Conservation (phyloP, 2,113 vertebrate species). For the Hystrix brachyura region DNA sequence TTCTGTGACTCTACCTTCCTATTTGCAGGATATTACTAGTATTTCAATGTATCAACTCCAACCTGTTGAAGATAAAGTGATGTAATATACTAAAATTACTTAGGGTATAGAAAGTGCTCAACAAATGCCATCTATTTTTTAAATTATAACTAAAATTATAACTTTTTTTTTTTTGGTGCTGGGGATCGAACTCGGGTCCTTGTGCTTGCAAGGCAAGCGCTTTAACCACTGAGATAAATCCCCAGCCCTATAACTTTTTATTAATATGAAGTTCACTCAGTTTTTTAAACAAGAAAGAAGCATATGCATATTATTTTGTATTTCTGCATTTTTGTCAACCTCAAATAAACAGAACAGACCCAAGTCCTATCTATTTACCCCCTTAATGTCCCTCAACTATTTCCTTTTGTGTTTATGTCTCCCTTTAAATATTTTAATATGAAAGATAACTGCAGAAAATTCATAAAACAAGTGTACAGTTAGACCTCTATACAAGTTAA, state of each 20-base stretch:
- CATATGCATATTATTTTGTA: neutral
- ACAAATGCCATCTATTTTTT: neutral
- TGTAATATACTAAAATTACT: constrained; percentile 4
- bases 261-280: neutral
- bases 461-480: neutral
- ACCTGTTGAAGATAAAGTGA: constrained; percentile 38
- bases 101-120: constrained; percentile 1
- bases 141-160: constrained; percentile 11
- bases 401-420: neutral
- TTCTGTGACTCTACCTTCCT: neutral
- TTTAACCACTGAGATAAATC: no score
- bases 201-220: no score
- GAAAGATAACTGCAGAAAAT: neutral
- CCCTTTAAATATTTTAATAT: neutral
- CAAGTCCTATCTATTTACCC: neutral
- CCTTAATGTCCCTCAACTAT: neutral
- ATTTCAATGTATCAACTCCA: neutral
- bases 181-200: no score
- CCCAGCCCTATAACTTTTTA: no score
- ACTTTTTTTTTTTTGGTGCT: no score
- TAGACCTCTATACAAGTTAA: neutral
- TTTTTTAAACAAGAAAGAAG: constrained; percentile 40
- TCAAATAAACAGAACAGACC: neutral
- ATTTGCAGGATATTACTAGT: neutral
- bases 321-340: constrained; percentile 20